Evolutionary conservation across 2,888 invertebrate species (phyloP).

Genomic region (Epicampocera succincta): DNA sequence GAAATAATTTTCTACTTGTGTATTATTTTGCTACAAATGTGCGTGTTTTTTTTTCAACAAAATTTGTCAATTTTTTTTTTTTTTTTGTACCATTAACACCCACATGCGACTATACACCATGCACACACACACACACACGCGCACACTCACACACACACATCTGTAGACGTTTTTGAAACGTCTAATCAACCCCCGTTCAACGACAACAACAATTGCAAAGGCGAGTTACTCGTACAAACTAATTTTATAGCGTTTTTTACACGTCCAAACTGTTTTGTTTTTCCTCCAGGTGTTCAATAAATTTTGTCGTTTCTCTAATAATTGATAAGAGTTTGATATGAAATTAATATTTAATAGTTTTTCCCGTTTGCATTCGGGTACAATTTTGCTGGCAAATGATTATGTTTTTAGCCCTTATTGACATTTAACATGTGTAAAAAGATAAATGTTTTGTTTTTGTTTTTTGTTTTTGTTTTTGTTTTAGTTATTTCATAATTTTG

Average conservation of each 20-base stretch:
- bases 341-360: slow-evolving; percentile 49
- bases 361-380: not conserved
- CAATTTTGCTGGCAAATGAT: slow-evolving; percentile 50
- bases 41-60: slow-evolving; percentile 53
- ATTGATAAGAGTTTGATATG: slow-evolving; percentile 65
- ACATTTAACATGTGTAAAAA: slow-evolving; percentile 69
- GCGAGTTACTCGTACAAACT: not conserved
- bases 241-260: slow-evolving; percentile 40
- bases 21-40: slow-evolving; percentile 18
- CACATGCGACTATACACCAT: slow-evolving; percentile 18
- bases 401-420: slow-evolving; percentile 68
- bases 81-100: slow-evolving; percentile 55
- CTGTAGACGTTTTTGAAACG: not conserved
- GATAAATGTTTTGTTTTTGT: slow-evolving; percentile 59
- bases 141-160: not conserved
- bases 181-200: slow-evolving; percentile 9
- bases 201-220: not conserved
- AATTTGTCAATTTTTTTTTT: slow-evolving; percentile 58
- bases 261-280: slow-evolving; percentile 28
- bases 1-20: slow-evolving; percentile 67
- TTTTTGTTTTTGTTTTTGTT: too few species aligned
- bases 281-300: slow-evolving; percentile 70
- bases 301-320: slow-evolving; percentile 52
- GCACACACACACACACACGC: too few species aligned
- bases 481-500: slow-evolving; percentile 54